A percentile compares a stretch with the other conserved stretches of the same genome.
phyloP scores from a whole-genome alignment of 2,797 vertebrate species.

The Enteromius viviparus region DNA sequence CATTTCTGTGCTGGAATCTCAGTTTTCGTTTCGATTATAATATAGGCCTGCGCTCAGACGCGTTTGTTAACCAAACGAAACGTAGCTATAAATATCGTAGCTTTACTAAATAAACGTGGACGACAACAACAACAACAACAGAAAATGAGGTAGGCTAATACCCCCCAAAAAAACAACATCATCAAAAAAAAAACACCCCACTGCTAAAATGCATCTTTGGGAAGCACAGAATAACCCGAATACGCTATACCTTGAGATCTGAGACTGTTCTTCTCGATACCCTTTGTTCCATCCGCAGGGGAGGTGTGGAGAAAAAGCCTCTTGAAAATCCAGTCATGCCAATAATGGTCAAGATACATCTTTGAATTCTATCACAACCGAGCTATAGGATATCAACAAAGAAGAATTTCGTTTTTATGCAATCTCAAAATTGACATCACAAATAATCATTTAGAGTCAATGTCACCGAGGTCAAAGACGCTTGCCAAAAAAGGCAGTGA shows the following conservation, averaged over 20 bases:
- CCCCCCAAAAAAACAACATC: no score
- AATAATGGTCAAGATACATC: background rate
- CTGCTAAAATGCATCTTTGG: background rate
- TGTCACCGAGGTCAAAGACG: constrained; percentile 31
- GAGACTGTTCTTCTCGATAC: constrained; percentile 57
- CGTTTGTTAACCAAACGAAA: constrained; percentile 62
- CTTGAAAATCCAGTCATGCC: constrained; percentile 26
- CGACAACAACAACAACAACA: background rate
- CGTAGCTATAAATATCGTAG: background rate
- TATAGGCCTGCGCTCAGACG: background rate
- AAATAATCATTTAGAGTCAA: constrained; percentile 21
- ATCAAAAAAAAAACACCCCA: background rate
- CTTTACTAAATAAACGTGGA: constrained; percentile 6
- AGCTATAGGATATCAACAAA: background rate
- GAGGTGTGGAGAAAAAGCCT: constrained; percentile 61
- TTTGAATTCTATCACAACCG: constrained; percentile 1
- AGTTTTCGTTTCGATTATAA: constrained; percentile 27
- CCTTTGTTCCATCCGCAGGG: constrained; percentile 78
- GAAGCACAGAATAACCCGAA: background rate
- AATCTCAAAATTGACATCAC: background rate
- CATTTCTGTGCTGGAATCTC: constrained; percentile 35
- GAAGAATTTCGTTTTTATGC: background rate
- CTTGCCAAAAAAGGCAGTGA: constrained; percentile 5
- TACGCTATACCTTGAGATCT: constrained; percentile 51
- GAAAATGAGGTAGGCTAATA: constrained; percentile 1